Percentiles rank a stretch among this genome's conserved stretches.
phyloP scores from a whole-genome alignment of 2,888 invertebrate genomes.

The Mimachlamys varia region DNA sequence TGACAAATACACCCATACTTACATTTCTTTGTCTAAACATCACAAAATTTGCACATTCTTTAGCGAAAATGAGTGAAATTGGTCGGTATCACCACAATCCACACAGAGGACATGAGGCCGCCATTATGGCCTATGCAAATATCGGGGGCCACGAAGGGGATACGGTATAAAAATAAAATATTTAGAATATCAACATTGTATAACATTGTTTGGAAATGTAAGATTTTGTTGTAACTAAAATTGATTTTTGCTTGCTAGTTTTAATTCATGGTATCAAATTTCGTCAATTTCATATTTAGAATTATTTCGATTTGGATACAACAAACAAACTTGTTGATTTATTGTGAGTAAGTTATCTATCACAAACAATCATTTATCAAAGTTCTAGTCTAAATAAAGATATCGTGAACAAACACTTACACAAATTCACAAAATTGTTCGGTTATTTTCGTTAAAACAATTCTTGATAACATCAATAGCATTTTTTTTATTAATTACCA shows the following conservation, averaged over 20 bases:
- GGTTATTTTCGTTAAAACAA: too few species aligned
- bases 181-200: not conserved
- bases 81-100: constrained; percentile 35
- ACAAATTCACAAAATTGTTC: too few species aligned
- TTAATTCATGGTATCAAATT: not conserved
- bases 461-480: too few species aligned
- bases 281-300: too few species aligned
- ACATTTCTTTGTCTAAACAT: not conserved
- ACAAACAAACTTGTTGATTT: too few species aligned
- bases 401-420: too few species aligned
- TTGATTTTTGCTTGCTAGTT: not conserved
- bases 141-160: constrained; percentile 47
- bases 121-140: constrained; percentile 54
- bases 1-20: not conserved
- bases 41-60: not conserved
- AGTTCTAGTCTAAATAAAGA: too few species aligned
- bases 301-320: too few species aligned
- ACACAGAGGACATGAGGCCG: constrained; percentile 44
- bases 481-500: too few species aligned
- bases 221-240: not conserved
- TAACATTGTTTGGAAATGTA: not conserved
- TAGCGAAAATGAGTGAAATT: not conserved
- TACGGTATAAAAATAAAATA: not conserved
- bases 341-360: not conserved
- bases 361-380: not conserved